These are phyloP conservation scores for Lasioglossum zephyrum DNA, from an alignment of 2,888 invertebrate genomes.

Conservation along the genomic window DNA sequence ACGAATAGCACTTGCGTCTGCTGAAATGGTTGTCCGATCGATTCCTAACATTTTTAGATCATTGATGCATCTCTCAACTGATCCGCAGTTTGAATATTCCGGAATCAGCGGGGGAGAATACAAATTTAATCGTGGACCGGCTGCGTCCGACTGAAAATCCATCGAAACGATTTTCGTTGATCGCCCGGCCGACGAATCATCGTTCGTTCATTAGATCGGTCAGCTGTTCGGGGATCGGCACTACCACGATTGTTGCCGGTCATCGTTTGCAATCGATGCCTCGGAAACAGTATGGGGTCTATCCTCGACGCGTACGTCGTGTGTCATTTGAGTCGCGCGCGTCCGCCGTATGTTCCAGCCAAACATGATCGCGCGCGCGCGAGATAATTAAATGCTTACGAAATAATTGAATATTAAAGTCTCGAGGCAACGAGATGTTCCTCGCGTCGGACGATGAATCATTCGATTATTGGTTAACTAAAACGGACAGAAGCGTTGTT, in stretches of 20 bases:
- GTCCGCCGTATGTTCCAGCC: conserved; percentile 30
- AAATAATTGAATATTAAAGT: conserved; percentile 46
- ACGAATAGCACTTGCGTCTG: background rate
- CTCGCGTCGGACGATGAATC: conserved; percentile 24
- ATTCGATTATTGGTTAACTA: conserved; percentile 30
- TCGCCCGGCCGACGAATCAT: conserved; percentile 62
- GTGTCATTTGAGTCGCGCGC: conserved; percentile 53
- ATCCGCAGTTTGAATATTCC: background rate
- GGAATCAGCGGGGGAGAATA: conserved; percentile 12
- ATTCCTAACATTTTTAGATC: background rate
- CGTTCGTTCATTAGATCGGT: conserved; percentile 70
- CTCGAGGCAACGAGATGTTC: background rate
- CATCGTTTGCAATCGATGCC: conserved; percentile 72
- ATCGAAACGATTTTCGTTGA: conserved; percentile 51
- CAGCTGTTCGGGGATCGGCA: conserved; percentile 71
- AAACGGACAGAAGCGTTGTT: background rate
- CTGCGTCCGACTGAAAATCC: conserved; percentile 48
- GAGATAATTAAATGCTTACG: conserved; percentile 62
- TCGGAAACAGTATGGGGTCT: conserved; percentile 56
- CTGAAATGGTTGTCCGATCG: no score
- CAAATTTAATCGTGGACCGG: conserved; percentile 36
- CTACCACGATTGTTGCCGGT: conserved; percentile 72
- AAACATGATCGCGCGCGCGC: conserved; percentile 24
- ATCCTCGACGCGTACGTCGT: conserved; percentile 38
- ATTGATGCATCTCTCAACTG: background rate